phyloP scores from a whole-genome alignment of 2,113 vertebrate species.

The Gobius niger region DNA sequence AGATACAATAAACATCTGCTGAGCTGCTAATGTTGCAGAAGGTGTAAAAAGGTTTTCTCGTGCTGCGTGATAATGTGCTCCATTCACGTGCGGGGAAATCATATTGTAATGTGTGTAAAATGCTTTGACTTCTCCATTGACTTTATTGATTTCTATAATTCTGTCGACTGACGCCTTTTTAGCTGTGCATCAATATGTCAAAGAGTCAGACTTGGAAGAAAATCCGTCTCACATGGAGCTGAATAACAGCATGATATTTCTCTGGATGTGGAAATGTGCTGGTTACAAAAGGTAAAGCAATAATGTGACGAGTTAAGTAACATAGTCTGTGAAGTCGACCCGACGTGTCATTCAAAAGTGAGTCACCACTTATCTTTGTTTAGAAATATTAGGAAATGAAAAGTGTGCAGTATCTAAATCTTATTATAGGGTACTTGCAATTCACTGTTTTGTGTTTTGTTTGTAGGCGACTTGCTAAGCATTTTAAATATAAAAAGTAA shows the following conservation, averaged over 20 bases:
- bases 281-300: neutral
- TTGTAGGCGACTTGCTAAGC: no score
- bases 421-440: no score
- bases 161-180: neutral
- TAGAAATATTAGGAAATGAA: no score
- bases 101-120: constrained; percentile 1
- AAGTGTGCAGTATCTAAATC: no score
- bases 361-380: no score
- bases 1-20: constrained; percentile 47
- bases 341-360: no score
- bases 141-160: constrained; percentile 7
- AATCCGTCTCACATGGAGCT: neutral
- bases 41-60: constrained; percentile 7
- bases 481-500: no score
- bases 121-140: constrained; percentile 9
- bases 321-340: no score
- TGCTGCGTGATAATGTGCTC: neutral
- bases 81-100: neutral
- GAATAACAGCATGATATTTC: neutral
- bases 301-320: no score
- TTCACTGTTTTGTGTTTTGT: no score
- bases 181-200: constrained; percentile 3
- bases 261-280: neutral
- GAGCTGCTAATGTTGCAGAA: constrained; percentile 24
- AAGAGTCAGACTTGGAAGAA: neutral